Base-by-base conservation (phyloP, 2,113 vertebrate genomes). In the Cyanoliseus patagonus region DNA sequence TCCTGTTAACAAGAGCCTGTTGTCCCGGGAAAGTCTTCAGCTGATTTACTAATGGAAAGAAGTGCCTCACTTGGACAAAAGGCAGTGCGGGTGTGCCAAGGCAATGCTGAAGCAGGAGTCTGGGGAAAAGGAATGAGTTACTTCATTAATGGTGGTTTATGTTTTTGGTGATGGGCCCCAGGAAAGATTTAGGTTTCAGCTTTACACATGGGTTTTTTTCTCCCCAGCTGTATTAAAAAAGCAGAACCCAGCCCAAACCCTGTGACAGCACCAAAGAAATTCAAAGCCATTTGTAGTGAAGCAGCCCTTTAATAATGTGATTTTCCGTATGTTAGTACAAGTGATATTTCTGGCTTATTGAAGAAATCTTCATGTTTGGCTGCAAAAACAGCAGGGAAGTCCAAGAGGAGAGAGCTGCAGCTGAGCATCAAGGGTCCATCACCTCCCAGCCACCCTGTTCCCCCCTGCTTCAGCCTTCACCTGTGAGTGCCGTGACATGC, bases 41-140 rank as follows among this genome's bases (percentile, higher is more conserved):
- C 85, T 92, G 85, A 85, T 90, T 83, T 63, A 63, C 46, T 79
- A 15, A 72, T 72, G 94, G 96, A 94, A 95, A 95, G 91, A 95
- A 93, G 68, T 76, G 57, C 57, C 69, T 96, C 93, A 88, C 86
- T 96, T 92, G 93, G 94, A 93, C 33, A 12, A 37, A 42, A 72
- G 61, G 57, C 28, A 76, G 22, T 9, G 33, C 5, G 52, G 6
- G 30, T 19, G 51, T 87, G 79, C 88, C 94, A 90, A 88, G 63
- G 86, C 79, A 85, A 47, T 78, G 66, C 85, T 44, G 70, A 70
- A 75, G 77, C 74, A 72, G 74, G 62, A 87, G 67, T 12, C 79
- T 76, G 72, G 79, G 86, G 57, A 88, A 46, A 55, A 86, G 86
- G 67, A 90, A 51, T 18, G 83, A 93, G 79, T 90, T 94, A 82